Percentiles rank a stretch among this genome's conserved stretches.
Conservation (phyloP, 2,113 vertebrate genomes). For the Chascanopsetta lugubris region DNA sequence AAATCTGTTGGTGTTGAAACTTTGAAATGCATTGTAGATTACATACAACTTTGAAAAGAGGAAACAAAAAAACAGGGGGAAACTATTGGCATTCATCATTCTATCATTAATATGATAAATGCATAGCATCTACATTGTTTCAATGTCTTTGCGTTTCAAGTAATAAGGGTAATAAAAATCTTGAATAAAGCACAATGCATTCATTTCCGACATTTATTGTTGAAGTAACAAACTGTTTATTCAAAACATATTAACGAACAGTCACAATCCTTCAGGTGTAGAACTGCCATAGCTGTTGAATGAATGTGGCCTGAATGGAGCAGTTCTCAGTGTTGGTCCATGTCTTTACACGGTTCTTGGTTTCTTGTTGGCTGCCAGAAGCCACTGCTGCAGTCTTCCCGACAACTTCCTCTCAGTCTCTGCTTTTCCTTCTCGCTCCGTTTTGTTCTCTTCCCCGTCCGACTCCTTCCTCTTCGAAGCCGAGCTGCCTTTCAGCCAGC, state of each 20-base stretch:
- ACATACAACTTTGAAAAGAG: conserved; percentile 62
- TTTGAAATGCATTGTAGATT: conserved; percentile 70
- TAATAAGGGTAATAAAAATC: conserved; percentile 82
- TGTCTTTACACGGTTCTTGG: conserved; percentile 53
- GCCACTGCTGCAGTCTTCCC: conserved; percentile 75
- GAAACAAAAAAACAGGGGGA: conserved; percentile 46
- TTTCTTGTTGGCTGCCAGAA: conserved; percentile 70
- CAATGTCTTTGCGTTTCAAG: conserved; percentile 80
- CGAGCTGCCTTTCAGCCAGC: conserved; percentile 84
- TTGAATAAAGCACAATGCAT: conserved; percentile 70
- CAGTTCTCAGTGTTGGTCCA: background rate
- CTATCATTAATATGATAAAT: conserved; percentile 78
- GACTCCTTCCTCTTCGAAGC: conserved; percentile 84
- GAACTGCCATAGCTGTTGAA: too few species aligned
- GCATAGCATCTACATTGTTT: conserved; percentile 81
- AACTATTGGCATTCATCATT: conserved; percentile 75
- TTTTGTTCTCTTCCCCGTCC: conserved; percentile 21
- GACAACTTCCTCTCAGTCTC: conserved; percentile 77
- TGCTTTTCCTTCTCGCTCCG: conserved; percentile 49
- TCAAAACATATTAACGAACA: background rate
- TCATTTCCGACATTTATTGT: conserved; percentile 47
- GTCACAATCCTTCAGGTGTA: too few species aligned
- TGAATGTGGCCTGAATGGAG: background rate
- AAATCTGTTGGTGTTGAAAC: conserved; percentile 85
- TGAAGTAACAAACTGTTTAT: conserved; percentile 5